Base-by-base conservation (phyloP, 92 coral and sea anemone genomes). In the Phenganax subtilis region DNA sequence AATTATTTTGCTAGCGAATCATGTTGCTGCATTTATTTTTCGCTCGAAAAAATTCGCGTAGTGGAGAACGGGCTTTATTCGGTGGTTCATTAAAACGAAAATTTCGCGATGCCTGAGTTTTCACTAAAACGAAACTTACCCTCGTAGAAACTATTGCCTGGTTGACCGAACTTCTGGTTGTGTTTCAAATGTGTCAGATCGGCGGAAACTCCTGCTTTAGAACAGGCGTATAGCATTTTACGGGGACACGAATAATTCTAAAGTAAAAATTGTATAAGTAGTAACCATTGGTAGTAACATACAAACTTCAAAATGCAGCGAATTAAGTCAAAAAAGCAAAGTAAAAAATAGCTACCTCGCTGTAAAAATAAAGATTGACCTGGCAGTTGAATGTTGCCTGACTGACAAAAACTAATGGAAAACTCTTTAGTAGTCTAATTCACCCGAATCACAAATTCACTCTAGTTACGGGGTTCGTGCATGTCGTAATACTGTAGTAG, bases 81-180 rank as follows among this genome's bases (percentile, higher is more conserved):
- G 47, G 47, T 37, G 47, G 47, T 37, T 5, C 2, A 37, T 5
- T 2, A 37, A 37, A 37, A 37, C 2, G 47, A 37, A 37, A 37
- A 37, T 37, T 37, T 20, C 25, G 25, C 25, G 25, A 20, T 20
- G 25, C 25, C 25, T 20, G 25, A 20, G 25, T 20, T 20, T 20
- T 20, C 25, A 20, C 25, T 20, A 3, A 64, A 64, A 17, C 70
- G 47, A 37, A 37, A 56, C 80, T 76, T 57, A 76, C 81, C 81
- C 54, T 76, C 81, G 20, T 57, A 76, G 27, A 64, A 59, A 76
- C 81, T 76, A 69, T 64, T 31, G 15, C 37, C 31, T 0, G 81
- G 67, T 37, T 47, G 54, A 31, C 81, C 54, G 7, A 76, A 28
- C 52, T 76, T 76, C 28, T 70, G 58, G 55, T 69, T 59, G 25